A percentile compares a stretch with the other conserved stretches of the same genome.
Evolutionary conservation across 2,888 invertebrate genomes (phyloP).

Genomic region (Saturnia pavonia): DNA sequence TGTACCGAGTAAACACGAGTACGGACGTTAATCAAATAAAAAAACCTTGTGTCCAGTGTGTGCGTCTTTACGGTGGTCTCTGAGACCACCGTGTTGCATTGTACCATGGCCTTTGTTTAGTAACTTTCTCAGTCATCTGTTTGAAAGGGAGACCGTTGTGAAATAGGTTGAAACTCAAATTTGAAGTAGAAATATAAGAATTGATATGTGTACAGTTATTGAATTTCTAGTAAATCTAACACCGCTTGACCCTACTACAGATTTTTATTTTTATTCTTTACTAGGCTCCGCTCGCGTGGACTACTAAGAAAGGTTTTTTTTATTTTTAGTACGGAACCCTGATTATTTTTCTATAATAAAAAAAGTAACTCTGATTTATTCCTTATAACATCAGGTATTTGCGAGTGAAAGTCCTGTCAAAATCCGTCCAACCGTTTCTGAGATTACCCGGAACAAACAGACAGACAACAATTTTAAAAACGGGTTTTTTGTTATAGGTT

Average conservation of each 20-base stretch:
- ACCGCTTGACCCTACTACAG: neutral
- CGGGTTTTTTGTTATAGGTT: too few relatives aligned
- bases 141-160: slow-evolving; percentile 1
- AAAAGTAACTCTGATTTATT: too few relatives aligned
- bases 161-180: neutral
- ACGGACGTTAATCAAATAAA: slow-evolving; percentile 63
- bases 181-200: neutral
- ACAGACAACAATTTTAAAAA: too few relatives aligned
- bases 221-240: neutral
- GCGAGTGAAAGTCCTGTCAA: too few relatives aligned
- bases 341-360: too few relatives aligned
- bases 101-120: slow-evolving; percentile 60
- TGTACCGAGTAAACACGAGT: slow-evolving; percentile 54
- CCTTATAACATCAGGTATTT: too few relatives aligned
- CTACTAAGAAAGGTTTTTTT: too few relatives aligned
- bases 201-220: neutral
- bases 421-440: too few relatives aligned
- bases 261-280: too few relatives aligned
- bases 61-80: slow-evolving; percentile 54
- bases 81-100: slow-evolving; percentile 61
- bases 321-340: too few relatives aligned
- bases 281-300: too few relatives aligned
- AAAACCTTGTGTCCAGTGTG: slow-evolving; percentile 50
- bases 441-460: too few relatives aligned
- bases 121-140: slow-evolving; percentile 48